These are phyloP conservation scores for Apeltes quadracus DNA, from an alignment of 2,113 vertebrate genomes.

Conservation along the genomic window DNA sequence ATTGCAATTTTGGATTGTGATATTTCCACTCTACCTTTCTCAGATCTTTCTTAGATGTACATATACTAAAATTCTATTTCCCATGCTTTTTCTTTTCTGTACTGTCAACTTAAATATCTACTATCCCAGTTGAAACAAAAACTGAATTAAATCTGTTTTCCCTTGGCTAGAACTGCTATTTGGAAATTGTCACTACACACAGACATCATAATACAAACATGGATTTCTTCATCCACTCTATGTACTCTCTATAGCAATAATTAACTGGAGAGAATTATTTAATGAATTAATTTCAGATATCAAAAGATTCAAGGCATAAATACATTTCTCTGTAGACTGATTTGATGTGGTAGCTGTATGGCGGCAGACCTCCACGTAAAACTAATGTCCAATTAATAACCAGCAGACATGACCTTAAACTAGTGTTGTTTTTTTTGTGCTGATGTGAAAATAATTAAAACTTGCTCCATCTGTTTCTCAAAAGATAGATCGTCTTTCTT, in stretches of 20 bases:
- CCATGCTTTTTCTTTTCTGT: not conserved
- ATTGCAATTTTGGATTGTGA: not conserved
- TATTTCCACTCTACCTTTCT: not conserved
- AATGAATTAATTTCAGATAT: not conserved
- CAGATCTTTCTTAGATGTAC: not conserved
- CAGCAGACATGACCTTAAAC: slow-evolving; percentile 41
- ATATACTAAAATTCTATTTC: not conserved
- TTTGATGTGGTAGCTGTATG: not conserved
- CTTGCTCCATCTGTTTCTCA: not conserved
- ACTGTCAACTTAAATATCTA: not conserved
- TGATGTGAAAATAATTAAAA: not conserved
- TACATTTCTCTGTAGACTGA: not conserved
- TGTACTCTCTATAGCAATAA: slow-evolving; percentile 16
- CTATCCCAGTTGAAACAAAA: not conserved
- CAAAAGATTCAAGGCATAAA: not conserved
- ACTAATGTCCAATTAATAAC: slow-evolving; percentile 28
- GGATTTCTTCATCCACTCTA: slow-evolving; percentile 13
- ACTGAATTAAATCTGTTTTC: not conserved
- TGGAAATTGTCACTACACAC: slow-evolving; percentile 2
- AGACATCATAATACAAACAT: slow-evolving; percentile 15
- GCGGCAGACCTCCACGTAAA: slow-evolving; percentile 13
- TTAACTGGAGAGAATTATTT: not conserved
- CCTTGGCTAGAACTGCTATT: not conserved
- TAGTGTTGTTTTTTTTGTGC: slow-evolving; percentile 36
- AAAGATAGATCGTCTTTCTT: slow-evolving; percentile 13